phyloP scores from a whole-genome alignment of 2,888 invertebrate species.

The Cosmorhoe ocellata region DNA sequence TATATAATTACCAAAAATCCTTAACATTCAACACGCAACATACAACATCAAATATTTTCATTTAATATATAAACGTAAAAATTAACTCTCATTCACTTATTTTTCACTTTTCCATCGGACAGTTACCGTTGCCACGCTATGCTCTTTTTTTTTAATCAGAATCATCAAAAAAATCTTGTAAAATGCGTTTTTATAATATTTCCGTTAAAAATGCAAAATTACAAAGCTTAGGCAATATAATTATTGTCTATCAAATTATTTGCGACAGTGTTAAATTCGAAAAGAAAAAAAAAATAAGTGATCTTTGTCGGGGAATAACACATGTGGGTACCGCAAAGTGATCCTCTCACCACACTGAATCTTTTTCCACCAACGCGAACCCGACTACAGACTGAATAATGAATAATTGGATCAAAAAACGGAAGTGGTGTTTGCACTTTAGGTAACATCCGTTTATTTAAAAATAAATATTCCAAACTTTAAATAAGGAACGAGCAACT shows the following conservation, averaged over 20 bases:
- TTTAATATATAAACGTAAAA: slow-evolving; percentile 77
- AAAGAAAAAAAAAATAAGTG: neutral
- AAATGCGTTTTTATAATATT: slow-evolving; percentile 13
- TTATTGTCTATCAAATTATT: slow-evolving; percentile 38
- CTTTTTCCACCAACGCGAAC: too few species aligned
- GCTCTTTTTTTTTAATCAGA: slow-evolving; percentile 31
- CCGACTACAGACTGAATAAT: too few species aligned
- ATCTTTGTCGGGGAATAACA: too few species aligned
- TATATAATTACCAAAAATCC: slow-evolving; percentile 55
- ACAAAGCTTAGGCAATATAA: slow-evolving; percentile 32
- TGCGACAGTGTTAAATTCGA: slow-evolving; percentile 1
- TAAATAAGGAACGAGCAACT: slow-evolving; percentile 27
- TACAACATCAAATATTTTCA: slow-evolving; percentile 55
- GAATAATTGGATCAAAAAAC: too few species aligned
- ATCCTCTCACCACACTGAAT: too few species aligned
- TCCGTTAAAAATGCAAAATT: slow-evolving; percentile 22
- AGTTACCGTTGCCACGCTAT: slow-evolving; percentile 64
- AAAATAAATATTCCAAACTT: neutral
- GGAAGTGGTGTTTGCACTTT: too few species aligned
- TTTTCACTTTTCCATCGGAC: slow-evolving; percentile 55
- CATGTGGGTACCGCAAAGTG: too few species aligned
- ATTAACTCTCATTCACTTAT: slow-evolving; percentile 66
- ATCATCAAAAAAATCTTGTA: slow-evolving; percentile 2
- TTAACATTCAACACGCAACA: slow-evolving; percentile 51
- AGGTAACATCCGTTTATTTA: neutral